Base-by-base conservation (phyloP, 2,888 invertebrate genomes). In the Fragum sueziense region DNA sequence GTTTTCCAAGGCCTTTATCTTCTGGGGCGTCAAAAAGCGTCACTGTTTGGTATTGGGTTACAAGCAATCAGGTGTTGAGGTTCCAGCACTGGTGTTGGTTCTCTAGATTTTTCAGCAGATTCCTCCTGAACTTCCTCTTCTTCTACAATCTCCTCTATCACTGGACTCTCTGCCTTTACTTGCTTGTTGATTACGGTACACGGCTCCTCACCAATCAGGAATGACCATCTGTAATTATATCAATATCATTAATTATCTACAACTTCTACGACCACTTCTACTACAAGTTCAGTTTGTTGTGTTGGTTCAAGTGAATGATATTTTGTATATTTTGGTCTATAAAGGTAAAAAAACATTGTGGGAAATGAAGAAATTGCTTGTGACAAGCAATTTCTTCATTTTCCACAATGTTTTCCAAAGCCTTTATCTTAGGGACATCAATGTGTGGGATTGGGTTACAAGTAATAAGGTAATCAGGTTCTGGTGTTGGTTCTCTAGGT, bases 141-240 rank as follows among this genome's bases (percentile, higher is more conserved):
- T 65, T 86, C 88, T 3, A 84, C 78, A 1, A 80, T 76, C 67
- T 84, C 86, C 41, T 86, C 85, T 4, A 82, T 31, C 22, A 79
- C 27, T 1, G 79, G 76, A n/a, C 74, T 76, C 4, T 78, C 65
- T 31, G 78, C 77, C 29, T 76, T 82, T 0, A 75, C 71, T 0
- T 85, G 86, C 4, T 85, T 85, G 54, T 82, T 86, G 29, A 90
- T 82, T 27, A 88, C 87, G 17, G 88, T 84, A 37, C 89, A 86
- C 4, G 91, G 90, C 37, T 90, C 88, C 74, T 90, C 87, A 27
- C 91, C 92, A 62, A 93, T 87, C 75, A 92, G 86, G 85, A 92
- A 92, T 7, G 91, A 91, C 91, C 94, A 94, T 72, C 90, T 91
- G 70, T 25, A 79, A 76, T 2, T 2, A 59, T 33, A 33, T 54